Evolutionary conservation across 1,140 invertebrate genomes (phyloP).

Genomic region (Tetramorium alpestre): DNA sequence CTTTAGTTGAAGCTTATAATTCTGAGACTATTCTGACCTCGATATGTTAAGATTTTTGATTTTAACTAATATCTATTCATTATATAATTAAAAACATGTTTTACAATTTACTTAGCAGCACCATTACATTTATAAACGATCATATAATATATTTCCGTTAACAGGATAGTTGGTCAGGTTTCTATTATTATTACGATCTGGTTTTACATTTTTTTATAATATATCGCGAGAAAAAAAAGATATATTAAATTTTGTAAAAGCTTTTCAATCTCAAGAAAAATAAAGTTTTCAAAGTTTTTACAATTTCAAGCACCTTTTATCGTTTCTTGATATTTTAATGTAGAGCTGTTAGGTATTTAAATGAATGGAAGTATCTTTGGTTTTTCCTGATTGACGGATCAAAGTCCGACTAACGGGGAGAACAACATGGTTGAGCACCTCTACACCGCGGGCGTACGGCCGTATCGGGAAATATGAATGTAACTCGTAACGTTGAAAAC

Average conservation of each 20-base stretch:
- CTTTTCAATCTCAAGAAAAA: not conserved
- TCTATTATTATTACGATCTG: not conserved
- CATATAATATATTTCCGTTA: not conserved
- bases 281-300: not conserved
- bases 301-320: not conserved
- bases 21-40: not conserved
- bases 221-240: not conserved
- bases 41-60: not conserved
- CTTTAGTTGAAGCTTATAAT: not conserved
- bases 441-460: slow-evolving; percentile 52
- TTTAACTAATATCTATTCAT: not conserved
- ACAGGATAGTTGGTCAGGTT: not conserved
- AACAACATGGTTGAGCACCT: slow-evolving; percentile 59
- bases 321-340: not conserved
- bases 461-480: slow-evolving; percentile 73
- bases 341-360: not conserved
- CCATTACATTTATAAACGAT: not conserved
- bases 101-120: not conserved
- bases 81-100: not conserved
- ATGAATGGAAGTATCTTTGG: not conserved
- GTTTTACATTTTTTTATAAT: not conserved
- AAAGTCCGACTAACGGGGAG: not conserved
- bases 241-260: not conserved
- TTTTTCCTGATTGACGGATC: not conserved
- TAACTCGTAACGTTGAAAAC: slow-evolving; percentile 78